These are phyloP conservation scores for Caradrina kadenii DNA, from an alignment of 2,888 invertebrate species.

Conservation along the genomic window DNA sequence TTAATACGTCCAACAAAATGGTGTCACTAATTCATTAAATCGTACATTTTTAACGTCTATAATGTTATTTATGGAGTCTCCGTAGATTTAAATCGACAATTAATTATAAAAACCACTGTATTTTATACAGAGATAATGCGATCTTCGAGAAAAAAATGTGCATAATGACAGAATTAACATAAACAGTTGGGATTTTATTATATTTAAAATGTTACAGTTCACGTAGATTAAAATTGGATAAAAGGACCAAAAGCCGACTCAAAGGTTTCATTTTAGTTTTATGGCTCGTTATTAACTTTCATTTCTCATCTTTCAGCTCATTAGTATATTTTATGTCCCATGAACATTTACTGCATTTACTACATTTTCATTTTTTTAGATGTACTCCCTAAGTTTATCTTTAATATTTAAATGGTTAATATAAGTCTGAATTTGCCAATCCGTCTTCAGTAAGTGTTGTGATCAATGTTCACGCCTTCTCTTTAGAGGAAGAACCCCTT, in stretches of 20 bases:
- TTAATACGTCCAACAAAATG: slow-evolving; percentile 15
- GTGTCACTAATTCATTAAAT: slow-evolving; percentile 1
- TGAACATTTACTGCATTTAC: no score
- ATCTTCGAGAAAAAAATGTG: not conserved
- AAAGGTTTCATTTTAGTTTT: not conserved
- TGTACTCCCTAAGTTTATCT: no score
- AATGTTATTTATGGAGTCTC: slow-evolving; percentile 3
- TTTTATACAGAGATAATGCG: slow-evolving; percentile 13
- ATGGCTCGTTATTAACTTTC: not conserved
- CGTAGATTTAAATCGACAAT: slow-evolving; percentile 11
- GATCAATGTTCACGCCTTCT: no score
- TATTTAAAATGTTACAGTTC: slow-evolving; percentile 2
- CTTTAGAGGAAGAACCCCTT: no score
- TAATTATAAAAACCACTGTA: not conserved
- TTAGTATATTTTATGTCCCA: no score
- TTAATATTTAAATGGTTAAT: no score
- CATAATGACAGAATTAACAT: slow-evolving; percentile 29
- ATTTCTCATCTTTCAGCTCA: no score
- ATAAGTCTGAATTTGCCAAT: no score
- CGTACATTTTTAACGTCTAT: not conserved
- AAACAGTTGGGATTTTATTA: not conserved
- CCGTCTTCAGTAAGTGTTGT: no score
- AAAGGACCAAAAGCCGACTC: not conserved
- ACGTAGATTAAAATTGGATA: not conserved
- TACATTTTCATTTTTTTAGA: no score